phyloP scores from a whole-genome alignment of 2,113 vertebrate species.

The Calidris pygmaea region DNA sequence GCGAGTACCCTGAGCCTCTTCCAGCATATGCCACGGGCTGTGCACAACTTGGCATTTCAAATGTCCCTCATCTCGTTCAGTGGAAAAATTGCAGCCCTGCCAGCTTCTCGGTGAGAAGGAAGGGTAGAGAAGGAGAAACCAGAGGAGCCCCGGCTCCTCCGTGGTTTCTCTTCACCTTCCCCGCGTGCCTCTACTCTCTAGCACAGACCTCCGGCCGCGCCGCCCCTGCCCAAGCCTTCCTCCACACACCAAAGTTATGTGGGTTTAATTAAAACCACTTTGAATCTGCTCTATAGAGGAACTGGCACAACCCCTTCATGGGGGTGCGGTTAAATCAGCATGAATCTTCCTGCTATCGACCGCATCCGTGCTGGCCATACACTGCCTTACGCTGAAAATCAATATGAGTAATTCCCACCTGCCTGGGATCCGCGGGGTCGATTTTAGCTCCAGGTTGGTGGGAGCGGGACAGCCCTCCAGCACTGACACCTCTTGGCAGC shows the following conservation, averaged over 20 bases:
- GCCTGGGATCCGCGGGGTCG: neutral
- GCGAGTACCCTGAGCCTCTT: neutral
- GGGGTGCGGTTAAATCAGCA: neutral
- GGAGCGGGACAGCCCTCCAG: neutral
- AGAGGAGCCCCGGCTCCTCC: accelerated
- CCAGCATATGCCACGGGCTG: neutral
- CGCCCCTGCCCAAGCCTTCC: neutral
- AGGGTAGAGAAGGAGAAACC: neutral
- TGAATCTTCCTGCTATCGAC: neutral
- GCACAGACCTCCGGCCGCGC: neutral
- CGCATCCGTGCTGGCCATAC: accelerated
- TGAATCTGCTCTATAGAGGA: neutral
- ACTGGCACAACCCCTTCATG: neutral
- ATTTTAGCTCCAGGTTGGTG: neutral
- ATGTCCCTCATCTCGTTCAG: neutral
- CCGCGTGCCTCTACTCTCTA: neutral
- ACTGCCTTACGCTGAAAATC: neutral
- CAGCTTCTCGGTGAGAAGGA: neutral
- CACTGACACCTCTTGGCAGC: neutral
- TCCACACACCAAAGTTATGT: neutral
- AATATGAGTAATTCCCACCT: neutral
- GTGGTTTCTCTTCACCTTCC: neutral
- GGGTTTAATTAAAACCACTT: neutral
- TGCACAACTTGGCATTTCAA: neutral
- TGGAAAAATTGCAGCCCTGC: neutral